These are phyloP conservation scores for Anadara kagoshimensis DNA, from an alignment of 1,140 invertebrate genomes.

Conservation along the genomic window DNA sequence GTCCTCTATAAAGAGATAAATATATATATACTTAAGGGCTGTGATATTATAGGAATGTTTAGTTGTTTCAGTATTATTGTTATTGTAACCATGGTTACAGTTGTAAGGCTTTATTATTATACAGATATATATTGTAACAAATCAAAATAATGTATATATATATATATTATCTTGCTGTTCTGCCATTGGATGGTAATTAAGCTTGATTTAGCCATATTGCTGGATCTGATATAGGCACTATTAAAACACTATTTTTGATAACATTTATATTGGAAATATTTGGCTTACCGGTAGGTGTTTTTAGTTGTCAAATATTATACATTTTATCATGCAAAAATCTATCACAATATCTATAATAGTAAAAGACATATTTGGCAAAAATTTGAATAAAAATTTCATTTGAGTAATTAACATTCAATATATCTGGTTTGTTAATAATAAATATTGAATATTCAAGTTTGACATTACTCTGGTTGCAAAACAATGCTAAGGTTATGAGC, in stretches of 20 bases:
- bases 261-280: background rate
- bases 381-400: no score
- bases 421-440: no score
- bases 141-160: background rate
- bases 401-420: no score
- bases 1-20: slow-evolving; percentile 1
- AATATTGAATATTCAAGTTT: no score
- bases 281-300: background rate
- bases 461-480: no score
- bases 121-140: background rate
- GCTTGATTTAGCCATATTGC: background rate
- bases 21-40: background rate
- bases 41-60: background rate
- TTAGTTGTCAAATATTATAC: no score
- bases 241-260: background rate
- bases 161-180: background rate
- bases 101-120: background rate
- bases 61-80: background rate
- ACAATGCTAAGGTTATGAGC: no score
- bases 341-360: no score
- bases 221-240: background rate
- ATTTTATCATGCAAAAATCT: no score
- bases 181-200: background rate
- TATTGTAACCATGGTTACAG: background rate
- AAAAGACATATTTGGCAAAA: no score